These are phyloP conservation scores for Coenonympha glycerion DNA, from an alignment of 2,888 invertebrate genomes.

Conservation along the genomic window DNA sequence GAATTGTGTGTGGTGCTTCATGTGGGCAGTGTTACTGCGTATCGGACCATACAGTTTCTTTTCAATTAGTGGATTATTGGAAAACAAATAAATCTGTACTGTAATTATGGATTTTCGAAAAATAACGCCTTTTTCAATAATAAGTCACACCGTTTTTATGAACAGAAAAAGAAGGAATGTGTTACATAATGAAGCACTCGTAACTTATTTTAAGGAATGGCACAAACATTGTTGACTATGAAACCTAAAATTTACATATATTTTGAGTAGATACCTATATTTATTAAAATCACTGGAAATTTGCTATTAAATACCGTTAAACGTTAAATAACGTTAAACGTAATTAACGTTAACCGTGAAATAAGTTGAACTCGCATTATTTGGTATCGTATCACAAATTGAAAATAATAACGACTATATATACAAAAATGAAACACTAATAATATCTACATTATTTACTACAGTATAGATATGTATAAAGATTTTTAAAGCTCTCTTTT, in stretches of 20 bases:
- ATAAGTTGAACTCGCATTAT: background rate
- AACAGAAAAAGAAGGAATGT: conserved; percentile 7
- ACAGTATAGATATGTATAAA: conserved; percentile 50
- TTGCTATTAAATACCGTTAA: background rate
- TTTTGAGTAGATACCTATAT: background rate
- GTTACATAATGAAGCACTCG: too few relatives aligned
- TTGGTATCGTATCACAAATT: conserved; percentile 13
- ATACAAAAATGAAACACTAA: conserved; percentile 16
- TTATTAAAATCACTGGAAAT: background rate
- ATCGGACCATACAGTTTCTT: too few relatives aligned
- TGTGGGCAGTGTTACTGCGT: too few relatives aligned
- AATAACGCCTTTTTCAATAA: too few relatives aligned
- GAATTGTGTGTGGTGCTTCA: too few relatives aligned
- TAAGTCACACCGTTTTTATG: too few relatives aligned
- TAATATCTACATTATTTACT: conserved; percentile 19
- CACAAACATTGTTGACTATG: background rate
- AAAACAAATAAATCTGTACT: too few relatives aligned
- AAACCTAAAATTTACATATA: background rate
- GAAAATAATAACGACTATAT: conserved; percentile 18
- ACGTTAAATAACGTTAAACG: background rate
- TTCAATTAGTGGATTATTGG: too few relatives aligned
- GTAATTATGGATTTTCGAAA: too few relatives aligned
- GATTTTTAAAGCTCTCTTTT: conserved; percentile 55
- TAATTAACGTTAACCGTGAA: background rate
- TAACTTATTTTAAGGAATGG: conserved; percentile 17